These are phyloP conservation scores for Myopa tessellatipennis DNA, from an alignment of 2,888 invertebrate genomes.

Conservation along the genomic window DNA sequence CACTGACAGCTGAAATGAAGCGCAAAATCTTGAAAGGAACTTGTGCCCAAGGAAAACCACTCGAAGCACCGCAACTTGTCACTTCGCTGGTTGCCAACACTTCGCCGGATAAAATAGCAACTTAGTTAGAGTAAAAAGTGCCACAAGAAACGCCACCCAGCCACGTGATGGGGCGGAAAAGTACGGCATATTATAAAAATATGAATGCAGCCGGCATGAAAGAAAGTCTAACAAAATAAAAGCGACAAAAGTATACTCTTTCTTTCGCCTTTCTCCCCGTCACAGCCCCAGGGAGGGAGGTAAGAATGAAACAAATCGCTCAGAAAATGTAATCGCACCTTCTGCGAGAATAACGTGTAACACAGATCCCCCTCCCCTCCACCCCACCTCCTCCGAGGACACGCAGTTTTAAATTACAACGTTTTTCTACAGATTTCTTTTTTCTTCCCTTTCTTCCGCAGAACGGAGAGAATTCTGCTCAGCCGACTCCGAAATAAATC, in stretches of 20 bases:
- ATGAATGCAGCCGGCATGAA: neutral
- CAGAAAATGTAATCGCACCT: constrained; percentile 53
- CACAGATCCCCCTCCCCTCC: constrained; percentile 21
- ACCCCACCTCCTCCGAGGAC: too few species aligned
- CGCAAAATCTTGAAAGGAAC: constrained; percentile 47
- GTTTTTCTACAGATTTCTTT: constrained; percentile 19
- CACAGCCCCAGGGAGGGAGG: neutral
- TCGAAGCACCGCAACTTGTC: neutral
- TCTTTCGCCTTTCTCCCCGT: constrained; percentile 26
- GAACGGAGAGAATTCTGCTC: constrained; percentile 6
- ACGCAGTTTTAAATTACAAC: constrained; percentile 45
- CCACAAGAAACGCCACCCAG: constrained; percentile 32
- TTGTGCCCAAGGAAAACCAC: constrained; percentile 1
- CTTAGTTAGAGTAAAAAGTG: constrained; percentile 26
- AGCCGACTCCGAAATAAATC: constrained; percentile 38
- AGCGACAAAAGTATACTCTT: constrained; percentile 33
- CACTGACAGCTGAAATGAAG: constrained; percentile 50
- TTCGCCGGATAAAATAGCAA: neutral
- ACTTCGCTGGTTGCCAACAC: constrained; percentile 5
- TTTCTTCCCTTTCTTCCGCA: neutral
- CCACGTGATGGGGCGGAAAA: too few species aligned
- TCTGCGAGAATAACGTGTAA: constrained; percentile 25
- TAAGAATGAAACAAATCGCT: constrained; percentile 48
- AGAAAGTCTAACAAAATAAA: constrained; percentile 28
- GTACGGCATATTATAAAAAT: too few species aligned